Conservation (phyloP, 2,797 vertebrate species). For the Phoebastria nigripes region DNA sequence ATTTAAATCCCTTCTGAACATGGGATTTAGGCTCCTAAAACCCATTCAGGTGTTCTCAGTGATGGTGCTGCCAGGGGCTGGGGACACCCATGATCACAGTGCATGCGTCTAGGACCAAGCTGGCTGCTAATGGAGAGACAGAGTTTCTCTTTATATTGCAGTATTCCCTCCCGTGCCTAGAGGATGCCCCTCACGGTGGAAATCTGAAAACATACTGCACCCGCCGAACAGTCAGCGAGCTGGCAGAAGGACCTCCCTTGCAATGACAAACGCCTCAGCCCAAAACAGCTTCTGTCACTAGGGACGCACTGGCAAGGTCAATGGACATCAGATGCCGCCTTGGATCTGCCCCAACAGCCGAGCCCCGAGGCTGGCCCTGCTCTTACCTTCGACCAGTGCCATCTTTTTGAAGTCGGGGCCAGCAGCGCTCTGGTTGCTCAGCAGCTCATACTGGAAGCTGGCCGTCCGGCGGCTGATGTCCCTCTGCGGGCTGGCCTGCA, state of each 20-base stretch:
- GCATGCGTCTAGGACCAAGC: neutral
- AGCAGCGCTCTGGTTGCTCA: conserved; percentile 58
- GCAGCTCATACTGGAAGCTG: conserved; percentile 82
- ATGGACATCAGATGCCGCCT: rapidly evolving
- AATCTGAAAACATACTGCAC: neutral
- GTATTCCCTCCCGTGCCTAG: neutral
- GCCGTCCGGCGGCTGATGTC: conserved; percentile 68
- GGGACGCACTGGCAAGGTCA: neutral
- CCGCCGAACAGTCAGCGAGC: rapidly evolving
- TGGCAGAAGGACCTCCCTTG: neutral
- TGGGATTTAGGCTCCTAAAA: neutral
- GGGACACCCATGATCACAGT: neutral
- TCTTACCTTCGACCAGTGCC: conserved; percentile 66
- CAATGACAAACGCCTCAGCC: neutral
- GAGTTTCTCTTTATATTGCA: neutral
- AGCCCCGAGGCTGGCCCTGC: neutral
- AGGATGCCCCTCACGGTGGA: neutral
- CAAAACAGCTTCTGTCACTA: neutral
- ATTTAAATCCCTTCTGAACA: neutral
- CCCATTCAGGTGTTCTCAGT: no score
- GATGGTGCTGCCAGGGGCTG: neutral
- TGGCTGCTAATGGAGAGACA: neutral
- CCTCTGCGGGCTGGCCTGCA: conserved; percentile 75
- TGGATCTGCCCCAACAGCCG: rapidly evolving
- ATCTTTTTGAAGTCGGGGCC: conserved; percentile 23